Evolutionary conservation across 1,140 invertebrate species (phyloP).

Genomic region (Drosophila willistoni): DNA sequence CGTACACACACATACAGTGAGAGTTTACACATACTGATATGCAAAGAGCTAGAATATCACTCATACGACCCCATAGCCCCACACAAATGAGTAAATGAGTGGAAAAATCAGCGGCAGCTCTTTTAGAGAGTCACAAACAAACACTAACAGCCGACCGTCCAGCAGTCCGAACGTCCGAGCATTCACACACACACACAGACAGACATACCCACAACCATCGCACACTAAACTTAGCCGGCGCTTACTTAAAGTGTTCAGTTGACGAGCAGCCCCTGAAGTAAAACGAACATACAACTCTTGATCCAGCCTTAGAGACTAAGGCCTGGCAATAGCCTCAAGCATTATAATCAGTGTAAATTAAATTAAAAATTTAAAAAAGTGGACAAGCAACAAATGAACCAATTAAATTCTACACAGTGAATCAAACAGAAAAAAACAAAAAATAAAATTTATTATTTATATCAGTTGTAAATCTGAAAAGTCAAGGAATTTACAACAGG

Average conservation of each 20-base stretch:
- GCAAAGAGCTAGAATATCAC: conserved; percentile 65
- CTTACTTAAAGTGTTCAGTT: conserved; percentile 75
- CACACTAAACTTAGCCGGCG: conserved; percentile 74
- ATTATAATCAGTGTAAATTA: conserved; percentile 21
- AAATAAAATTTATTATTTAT: not conserved
- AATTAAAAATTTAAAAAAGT: conserved; percentile 8
- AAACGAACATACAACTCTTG: conserved; percentile 41
- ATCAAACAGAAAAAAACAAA: conserved; percentile 5
- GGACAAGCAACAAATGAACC: conserved; percentile 35
- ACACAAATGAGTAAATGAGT: conserved; percentile 68
- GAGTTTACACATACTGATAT: conserved; percentile 21
- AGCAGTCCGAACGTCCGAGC: conserved; percentile 13
- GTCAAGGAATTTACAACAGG: conserved; percentile 14
- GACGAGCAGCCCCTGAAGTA: conserved; percentile 77
- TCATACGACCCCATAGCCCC: conserved; percentile 65
- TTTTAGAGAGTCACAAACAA: conserved; percentile 16
- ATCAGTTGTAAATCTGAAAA: conserved; percentile 34
- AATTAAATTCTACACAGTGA: not conserved
- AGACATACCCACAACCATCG: not conserved
- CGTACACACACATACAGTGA: conserved; percentile 47
- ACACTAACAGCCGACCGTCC: conserved; percentile 1
- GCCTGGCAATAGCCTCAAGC: conserved; percentile 25
- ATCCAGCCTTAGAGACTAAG: conserved; percentile 50
- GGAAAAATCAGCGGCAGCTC: conserved; percentile 50
- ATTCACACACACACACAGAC: not conserved